Evolutionary conservation across 2,797 vertebrate genomes (phyloP), one percentile per base, ranked within the genome.

Genomic region (Melanogrammus aeglefinus): DNA sequence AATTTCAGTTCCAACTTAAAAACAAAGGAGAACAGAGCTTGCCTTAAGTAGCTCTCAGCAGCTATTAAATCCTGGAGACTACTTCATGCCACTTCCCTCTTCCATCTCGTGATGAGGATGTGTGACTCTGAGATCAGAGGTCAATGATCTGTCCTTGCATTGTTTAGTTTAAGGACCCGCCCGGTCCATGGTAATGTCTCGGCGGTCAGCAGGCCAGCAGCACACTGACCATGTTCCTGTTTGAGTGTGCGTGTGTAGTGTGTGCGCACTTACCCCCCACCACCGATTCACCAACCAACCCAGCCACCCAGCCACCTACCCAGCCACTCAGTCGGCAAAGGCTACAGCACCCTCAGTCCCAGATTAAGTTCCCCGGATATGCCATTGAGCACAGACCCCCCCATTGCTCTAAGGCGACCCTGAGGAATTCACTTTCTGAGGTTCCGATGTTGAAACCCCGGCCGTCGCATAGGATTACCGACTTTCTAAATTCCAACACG

Each of bases 331-430:
- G 3, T 81, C 78, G 89, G 85, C 83, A 57, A 72, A 77, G 76
- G 88, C 90, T 90, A 6, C 51, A 21, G 51, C 51, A 57, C 51
- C 51, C 18, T n/a, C 18, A 57, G 51, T 57, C 51, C 51, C 51
- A 21, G 51, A n/a, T 31, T 90, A 90, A 85, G 85, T 74, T 85
- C 84, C 75, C 74, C 1, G 90, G 90, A 86, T 89, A 82, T 82
- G 73, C 90, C 86, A 85, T 83, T 44, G 84, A 90, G 88, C 89
- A 93, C 91, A 92, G 81, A 84, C 84, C 71, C 7, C 7, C 76
- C 82, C 87, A 92, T 92, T 94, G 92, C 91, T 85, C 75, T 80
- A 79, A 84, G 88, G 88, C 91, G 88, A 89, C 86, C 76, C 18
- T n/a, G 3, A 71, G 75, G 70, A 86, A 89, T 91, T 93, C 91